Percentiles rank a stretch among this genome's conserved stretches.
phyloP scores from a whole-genome alignment of 1,140 invertebrate species.

The Macrobrachium rosenbergii region DNA sequence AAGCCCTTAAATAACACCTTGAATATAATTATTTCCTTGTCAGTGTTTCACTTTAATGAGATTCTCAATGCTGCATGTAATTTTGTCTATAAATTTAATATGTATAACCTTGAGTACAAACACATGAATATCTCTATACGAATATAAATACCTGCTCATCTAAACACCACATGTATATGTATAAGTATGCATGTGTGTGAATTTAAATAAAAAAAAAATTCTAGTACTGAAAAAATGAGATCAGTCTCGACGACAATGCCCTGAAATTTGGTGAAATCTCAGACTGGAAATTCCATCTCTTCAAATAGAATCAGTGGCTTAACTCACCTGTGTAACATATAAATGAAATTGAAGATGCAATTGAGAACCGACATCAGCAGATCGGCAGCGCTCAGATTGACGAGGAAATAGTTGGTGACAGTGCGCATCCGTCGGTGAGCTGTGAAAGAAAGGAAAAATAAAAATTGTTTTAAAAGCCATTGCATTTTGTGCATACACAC shows the following conservation, averaged over 20 bases:
- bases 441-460: slow-evolving; percentile 27
- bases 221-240: too few species aligned
- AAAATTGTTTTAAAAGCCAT: neutral
- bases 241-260: too few species aligned
- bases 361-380: slow-evolving; percentile 72
- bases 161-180: neutral
- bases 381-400: slow-evolving; percentile 76
- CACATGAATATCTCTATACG: neutral
- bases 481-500: neutral
- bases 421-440: slow-evolving; percentile 90
- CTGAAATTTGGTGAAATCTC: too few species aligned
- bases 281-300: neutral
- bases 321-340: slow-evolving; percentile 69
- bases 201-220: neutral
- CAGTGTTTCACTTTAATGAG: too few species aligned
- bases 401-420: slow-evolving; percentile 95
- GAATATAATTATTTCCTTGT: too few species aligned
- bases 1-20: too few species aligned
- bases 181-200: too few species aligned
- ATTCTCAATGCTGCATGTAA: neutral
- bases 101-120: neutral
- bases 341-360: slow-evolving; percentile 72
- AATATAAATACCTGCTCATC: neutral
- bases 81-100: neutral
- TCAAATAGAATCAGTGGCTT: neutral